A percentile compares a stretch with the other conserved stretches of the same genome.
These are phyloP conservation scores for Myrmophylax atrothorax DNA, from an alignment of 2,113 vertebrate genomes.

Conservation along the genomic window DNA sequence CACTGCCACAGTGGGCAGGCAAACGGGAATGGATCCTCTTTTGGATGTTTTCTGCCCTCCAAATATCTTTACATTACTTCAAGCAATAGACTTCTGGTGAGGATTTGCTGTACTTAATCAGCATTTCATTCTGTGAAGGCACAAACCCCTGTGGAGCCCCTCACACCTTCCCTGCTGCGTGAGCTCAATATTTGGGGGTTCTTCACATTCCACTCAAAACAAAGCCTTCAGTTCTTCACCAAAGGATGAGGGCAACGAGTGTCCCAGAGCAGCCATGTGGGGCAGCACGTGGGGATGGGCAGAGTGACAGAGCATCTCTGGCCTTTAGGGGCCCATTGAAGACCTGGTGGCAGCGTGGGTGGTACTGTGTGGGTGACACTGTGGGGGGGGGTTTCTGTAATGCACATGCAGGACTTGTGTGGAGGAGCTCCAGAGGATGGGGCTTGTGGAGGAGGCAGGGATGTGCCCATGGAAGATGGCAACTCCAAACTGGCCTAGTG, in stretches of 20 bases:
- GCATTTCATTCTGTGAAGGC: neutral
- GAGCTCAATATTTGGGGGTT: neutral
- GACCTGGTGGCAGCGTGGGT: neutral
- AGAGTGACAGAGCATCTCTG: neutral
- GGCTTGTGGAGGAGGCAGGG: neutral
- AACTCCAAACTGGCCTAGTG: neutral
- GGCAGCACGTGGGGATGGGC: fast-evolving
- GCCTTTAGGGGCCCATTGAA: neutral
- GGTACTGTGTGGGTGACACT: neutral
- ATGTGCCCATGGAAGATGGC: neutral
- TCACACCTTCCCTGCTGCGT: neutral
- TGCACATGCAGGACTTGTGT: fast-evolving
- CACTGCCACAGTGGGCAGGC: neutral
- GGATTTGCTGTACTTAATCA: neutral
- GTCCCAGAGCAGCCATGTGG: neutral
- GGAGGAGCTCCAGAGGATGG: neutral
- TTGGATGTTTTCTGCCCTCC: neutral
- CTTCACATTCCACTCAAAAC: neutral
- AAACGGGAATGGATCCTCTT: neutral
- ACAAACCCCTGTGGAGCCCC: neutral
- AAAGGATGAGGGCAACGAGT: neutral
- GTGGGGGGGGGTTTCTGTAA: neutral
- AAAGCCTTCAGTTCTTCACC: neutral
- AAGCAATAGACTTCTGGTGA: neutral
- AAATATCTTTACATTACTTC: neutral